phyloP scores from a whole-genome alignment of 2,888 invertebrate genomes.

The Corbicula japonica region DNA sequence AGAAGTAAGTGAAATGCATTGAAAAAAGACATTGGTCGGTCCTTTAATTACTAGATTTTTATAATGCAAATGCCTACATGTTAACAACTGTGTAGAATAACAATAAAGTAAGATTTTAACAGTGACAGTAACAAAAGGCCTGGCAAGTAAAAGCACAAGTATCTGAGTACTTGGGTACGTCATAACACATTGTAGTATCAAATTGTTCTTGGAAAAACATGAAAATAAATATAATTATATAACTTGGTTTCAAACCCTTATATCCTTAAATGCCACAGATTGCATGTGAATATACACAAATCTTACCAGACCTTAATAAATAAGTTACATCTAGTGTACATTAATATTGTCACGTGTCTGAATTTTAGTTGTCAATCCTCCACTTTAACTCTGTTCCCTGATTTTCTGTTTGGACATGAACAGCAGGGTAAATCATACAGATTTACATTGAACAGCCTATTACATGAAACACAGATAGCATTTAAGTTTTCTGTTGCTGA shows the following conservation, averaged over 20 bases:
- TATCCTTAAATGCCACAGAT: too few species aligned
- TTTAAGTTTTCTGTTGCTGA: background rate
- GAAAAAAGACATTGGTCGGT: background rate
- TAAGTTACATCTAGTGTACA: too few species aligned
- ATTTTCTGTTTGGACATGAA: background rate
- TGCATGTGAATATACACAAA: too few species aligned
- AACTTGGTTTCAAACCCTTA: too few species aligned
- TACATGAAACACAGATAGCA: background rate
- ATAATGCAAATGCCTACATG: background rate
- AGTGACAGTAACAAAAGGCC: background rate
- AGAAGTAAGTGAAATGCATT: constrained; percentile 16
- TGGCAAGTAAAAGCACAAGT: background rate
- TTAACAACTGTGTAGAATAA: background rate
- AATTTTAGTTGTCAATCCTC: background rate
- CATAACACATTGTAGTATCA: background rate
- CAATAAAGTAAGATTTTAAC: background rate
- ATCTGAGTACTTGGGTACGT: background rate
- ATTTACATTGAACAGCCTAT: background rate
- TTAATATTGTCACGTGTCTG: background rate
- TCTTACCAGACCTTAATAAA: too few species aligned
- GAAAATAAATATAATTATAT: too few species aligned
- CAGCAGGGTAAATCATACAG: too few species aligned
- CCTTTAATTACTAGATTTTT: background rate
- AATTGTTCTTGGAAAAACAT: too few species aligned
- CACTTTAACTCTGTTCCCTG: background rate